Evolutionary conservation across 2,113 vertebrate genomes (phyloP).

Genomic region (Marcusenius ussheri): DNA sequence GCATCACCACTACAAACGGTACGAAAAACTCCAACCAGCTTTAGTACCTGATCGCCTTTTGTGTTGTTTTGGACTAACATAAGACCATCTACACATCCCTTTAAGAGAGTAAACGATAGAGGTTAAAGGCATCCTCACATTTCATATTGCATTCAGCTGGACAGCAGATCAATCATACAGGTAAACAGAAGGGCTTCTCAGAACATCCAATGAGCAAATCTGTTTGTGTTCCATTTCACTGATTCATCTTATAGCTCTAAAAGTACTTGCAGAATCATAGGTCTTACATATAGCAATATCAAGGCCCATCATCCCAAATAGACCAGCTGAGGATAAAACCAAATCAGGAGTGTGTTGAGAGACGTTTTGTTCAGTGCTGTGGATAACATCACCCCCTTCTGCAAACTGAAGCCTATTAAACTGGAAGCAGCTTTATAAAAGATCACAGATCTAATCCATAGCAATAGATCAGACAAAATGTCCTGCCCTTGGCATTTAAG

Average conservation of each 20-base stretch:
- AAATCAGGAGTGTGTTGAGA: neutral
- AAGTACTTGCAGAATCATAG: neutral
- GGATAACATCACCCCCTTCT: neutral
- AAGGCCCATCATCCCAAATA: neutral
- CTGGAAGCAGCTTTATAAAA: neutral
- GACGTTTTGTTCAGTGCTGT: neutral
- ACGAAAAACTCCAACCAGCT: conserved; percentile 22
- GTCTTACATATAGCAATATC: neutral
- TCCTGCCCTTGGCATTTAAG: neutral
- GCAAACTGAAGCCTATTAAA: neutral
- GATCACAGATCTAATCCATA: neutral
- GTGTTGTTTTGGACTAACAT: conserved; percentile 69
- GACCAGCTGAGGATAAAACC: neutral
- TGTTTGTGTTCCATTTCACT: neutral
- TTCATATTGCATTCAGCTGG: neutral
- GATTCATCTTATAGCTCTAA: neutral
- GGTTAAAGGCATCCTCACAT: conserved; percentile 46
- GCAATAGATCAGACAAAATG: neutral
- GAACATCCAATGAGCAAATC: neutral
- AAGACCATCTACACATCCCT: conserved; percentile 69
- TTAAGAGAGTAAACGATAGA: conserved; percentile 63
- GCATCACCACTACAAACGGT: neutral
- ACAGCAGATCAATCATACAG: neutral
- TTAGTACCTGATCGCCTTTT: conserved; percentile 70
- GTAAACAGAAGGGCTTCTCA: neutral